Base-by-base conservation (phyloP, 2,797 vertebrate genomes). In the Propithecus perrieri region DNA sequence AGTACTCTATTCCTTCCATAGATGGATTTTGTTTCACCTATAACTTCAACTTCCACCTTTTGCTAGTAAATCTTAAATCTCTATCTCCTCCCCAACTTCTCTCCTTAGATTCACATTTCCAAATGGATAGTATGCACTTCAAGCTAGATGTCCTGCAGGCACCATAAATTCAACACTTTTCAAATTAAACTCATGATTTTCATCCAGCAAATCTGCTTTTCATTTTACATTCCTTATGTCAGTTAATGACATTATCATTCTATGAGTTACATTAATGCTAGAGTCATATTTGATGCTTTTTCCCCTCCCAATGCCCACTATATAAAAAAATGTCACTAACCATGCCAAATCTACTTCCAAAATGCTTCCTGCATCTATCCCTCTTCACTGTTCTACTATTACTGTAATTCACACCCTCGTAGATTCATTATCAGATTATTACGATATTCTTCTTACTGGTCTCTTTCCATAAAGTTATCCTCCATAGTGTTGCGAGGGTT, bases 61-160 rank as follows among this genome's bases (percentile, higher is more conserved):
- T 75, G 48, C n/a, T 89, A 92, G 55, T 94, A 92, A 94, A 61
- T 80, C 48, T 94, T 92, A 71, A 96, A 75, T 84, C n/a, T 74
- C 14, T 71, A 61, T 87, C 46, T 92, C 57, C 75, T 90, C 71
- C 20, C 61, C 63, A 86, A 67, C 4, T 33, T 94, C 72, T 92
- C 91, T 59, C 71, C 72, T 75, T 65, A 93, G 67, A 91, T 48
- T 85, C 71, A 55, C 33, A 63, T 85, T 91, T 89, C 71, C 48
- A 95, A 91, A 93, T 69, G 41, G n/a, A 87, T n/a, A 20, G 50
- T 59, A 72, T 59, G 33, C 41, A 93, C 72, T 87, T 92, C 85
- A 92, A 94, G 80, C 57, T 78, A 91, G 33, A 67, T 67, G 22
- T 75, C 50, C 55, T 94, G 69, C 17, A 90, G 55, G 71, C 53